Evolutionary conservation across 2,888 invertebrate genomes (phyloP), one percentile per base, ranked within the genome.

Genomic region (Macrophya alboannulata): DNA sequence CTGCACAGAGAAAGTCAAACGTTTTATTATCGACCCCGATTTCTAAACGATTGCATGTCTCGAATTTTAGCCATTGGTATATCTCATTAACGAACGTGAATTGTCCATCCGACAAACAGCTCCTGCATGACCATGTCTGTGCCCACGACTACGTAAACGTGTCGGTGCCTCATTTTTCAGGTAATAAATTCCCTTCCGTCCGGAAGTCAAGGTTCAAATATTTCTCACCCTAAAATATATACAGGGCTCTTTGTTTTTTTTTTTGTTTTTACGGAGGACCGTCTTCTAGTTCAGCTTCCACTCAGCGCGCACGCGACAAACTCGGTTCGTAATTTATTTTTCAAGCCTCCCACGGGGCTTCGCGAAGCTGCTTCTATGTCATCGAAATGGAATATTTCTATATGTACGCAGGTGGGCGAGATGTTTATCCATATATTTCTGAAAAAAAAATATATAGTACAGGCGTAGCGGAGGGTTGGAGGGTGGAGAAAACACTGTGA

Each of bases 251-350:
- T 55, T 17, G 51, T 55, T 55, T 55, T 17, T 55, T n/a, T 55
- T n/a, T 55, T 8, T 51, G 17, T 51, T 12, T 25, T 25, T 25
- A 62, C 62, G 10, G 62, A 62, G 25, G 25, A 25, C 21, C 12
- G 25, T 62, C 25, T 62, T 62, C 8, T 68, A 68, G 68, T 68
- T 68, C 68, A 68, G 68, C 37, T 68, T 37, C 25, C 31, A 31
- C 37, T 31, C 68, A 68, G 68, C 31, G 68, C 68, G 25, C 37
- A 43, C 31, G 31, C 10, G 25, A 77, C 25, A 25, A 37, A 48
- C 77, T 48, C 0, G 15, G 37, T 68, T 68, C 37, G 68, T 77
- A 77, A 77, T 77, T 77, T 77, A 77, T 77, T 81, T 59, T 81
- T 81, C 62, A 62, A 81, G 15, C 31, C 81, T 77, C 81, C 81